phyloP scores from a whole-genome alignment of 2,113 vertebrate species.

The Tamias sibiricus region DNA sequence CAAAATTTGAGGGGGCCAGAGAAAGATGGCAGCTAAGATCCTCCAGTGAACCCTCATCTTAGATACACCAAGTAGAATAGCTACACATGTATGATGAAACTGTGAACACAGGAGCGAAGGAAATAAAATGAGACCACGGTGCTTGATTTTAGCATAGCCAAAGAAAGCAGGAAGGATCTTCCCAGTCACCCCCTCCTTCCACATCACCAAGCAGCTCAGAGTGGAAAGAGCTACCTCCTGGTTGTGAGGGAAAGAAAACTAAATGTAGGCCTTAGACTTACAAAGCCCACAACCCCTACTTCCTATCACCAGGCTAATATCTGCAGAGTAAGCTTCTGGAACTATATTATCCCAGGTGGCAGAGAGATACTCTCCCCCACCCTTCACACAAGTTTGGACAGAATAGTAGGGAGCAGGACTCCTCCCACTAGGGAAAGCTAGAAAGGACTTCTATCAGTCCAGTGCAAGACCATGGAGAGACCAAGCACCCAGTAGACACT shows the following conservation, averaged over 20 bases:
- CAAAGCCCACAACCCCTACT: background rate
- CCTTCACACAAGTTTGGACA: background rate
- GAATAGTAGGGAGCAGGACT: background rate
- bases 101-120: background rate
- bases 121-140: no score
- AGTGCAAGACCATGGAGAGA: background rate
- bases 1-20: background rate
- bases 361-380: background rate
- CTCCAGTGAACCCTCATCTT: background rate
- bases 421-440: background rate
- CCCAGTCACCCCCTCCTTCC: background rate
- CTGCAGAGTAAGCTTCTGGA: background rate
- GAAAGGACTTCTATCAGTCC: background rate
- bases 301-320: background rate
- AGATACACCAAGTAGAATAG: background rate
- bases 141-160: background rate
- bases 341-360: background rate
- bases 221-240: background rate
- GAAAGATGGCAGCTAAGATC: background rate
- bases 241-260: background rate
- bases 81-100: background rate
- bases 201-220: background rate
- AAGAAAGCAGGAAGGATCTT: background rate
- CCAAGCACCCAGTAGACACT: background rate
- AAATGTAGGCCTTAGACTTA: background rate